Percentiles rank a stretch among this genome's conserved stretches.
These are phyloP conservation scores for Strix aluco DNA, from an alignment of 2,113 vertebrate genomes.

Conservation along the genomic window DNA sequence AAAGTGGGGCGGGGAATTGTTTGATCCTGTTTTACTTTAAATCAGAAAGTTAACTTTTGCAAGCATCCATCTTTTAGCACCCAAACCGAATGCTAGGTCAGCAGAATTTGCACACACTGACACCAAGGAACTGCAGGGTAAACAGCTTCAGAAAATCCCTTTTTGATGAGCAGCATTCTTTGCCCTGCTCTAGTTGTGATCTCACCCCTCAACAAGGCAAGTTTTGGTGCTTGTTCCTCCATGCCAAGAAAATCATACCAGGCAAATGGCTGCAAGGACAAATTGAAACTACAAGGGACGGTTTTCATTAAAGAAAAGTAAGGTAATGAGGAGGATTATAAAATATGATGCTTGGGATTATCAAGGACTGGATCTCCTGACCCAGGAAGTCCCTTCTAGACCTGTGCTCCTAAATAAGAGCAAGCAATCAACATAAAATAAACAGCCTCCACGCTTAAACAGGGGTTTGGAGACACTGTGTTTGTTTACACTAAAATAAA, in stretches of 20 bases:
- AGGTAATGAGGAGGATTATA: not conserved
- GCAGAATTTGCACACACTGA: not conserved
- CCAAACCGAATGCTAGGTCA: not conserved
- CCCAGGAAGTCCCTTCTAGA: not conserved
- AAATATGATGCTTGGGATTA: not conserved
- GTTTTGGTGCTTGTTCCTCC: not conserved
- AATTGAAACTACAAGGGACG: not conserved
- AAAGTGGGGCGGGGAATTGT: not conserved
- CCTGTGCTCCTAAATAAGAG: not conserved
- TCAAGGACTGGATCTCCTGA: not conserved
- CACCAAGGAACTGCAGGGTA: not conserved
- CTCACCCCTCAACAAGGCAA: not conserved
- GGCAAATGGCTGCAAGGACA: not conserved
- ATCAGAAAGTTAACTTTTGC: not conserved
- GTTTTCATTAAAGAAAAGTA: not conserved
- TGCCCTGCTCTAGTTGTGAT: not conserved
- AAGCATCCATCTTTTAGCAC: not conserved
- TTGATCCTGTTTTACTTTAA: not conserved
- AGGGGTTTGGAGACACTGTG: not conserved
- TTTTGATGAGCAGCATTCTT: conserved; percentile 2
- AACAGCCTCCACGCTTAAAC: not conserved
- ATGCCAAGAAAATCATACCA: not conserved
- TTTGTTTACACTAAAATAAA: not conserved
- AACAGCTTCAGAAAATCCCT: conserved; percentile 37
- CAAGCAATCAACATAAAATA: not conserved